Percentiles rank a stretch among this genome's conserved stretches.
Evolutionary conservation across 1,140 invertebrate genomes (phyloP).

Genomic region (Leptestheria dahalacensis): DNA sequence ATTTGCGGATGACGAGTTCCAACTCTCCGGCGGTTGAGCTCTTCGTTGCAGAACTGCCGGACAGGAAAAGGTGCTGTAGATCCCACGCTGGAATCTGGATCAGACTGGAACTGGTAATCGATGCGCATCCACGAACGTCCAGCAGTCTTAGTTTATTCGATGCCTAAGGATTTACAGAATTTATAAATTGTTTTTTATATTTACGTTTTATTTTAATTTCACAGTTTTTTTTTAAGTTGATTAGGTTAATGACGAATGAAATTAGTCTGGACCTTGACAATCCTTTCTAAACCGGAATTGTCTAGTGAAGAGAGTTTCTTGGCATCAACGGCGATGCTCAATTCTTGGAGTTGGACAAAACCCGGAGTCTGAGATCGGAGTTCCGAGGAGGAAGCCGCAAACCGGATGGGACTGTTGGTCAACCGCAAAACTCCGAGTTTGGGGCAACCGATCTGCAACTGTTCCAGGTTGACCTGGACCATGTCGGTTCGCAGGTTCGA

Average conservation of each 20-base stretch:
- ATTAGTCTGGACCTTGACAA: constrained; percentile 38
- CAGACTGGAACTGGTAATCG: constrained; percentile 56
- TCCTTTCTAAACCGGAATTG: constrained; percentile 54
- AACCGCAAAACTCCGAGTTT: constrained; percentile 55
- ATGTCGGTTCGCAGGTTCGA: constrained; percentile 57
- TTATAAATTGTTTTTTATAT: too few relatives aligned
- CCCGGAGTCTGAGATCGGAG: constrained; percentile 60
- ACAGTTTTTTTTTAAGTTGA: not conserved
- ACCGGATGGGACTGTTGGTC: constrained; percentile 57
- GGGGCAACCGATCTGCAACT: constrained; percentile 59
- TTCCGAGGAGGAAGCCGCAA: constrained; percentile 45
- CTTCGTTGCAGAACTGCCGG: constrained; percentile 50
- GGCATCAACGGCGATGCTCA: constrained; percentile 46
- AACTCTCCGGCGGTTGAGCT: constrained; percentile 44
- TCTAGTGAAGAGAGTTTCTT: constrained; percentile 38
- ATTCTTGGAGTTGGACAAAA: constrained; percentile 60
- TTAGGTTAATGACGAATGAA: not conserved
- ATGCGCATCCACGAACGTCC: constrained; percentile 60
- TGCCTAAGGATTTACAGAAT: not conserved
- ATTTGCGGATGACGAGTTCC: constrained; percentile 65
- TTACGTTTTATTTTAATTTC: too few relatives aligned
- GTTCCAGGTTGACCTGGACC: constrained; percentile 49
- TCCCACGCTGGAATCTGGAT: constrained; percentile 66
- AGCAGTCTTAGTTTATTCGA: constrained; percentile 47
- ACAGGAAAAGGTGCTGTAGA: constrained; percentile 64